Evolutionary conservation across 2,113 vertebrate species (phyloP).

Genomic region (Cyprinodon variegatus): DNA sequence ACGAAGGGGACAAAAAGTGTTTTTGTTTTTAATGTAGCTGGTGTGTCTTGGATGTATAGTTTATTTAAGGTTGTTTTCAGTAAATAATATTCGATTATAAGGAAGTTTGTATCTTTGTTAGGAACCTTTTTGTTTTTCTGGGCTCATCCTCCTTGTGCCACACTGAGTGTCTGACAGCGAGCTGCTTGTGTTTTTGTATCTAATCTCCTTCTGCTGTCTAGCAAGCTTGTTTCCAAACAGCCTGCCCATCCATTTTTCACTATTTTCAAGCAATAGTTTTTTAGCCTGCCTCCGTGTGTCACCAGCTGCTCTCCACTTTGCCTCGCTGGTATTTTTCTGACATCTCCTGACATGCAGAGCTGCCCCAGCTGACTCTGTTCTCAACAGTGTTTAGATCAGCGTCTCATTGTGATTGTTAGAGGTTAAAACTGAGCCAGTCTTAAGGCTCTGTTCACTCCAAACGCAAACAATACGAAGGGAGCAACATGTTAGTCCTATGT

Average conservation of each 20-base stretch:
- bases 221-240: constrained; percentile 18
- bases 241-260: constrained; percentile 5
- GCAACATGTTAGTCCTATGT: too few relatives aligned
- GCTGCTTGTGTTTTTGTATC: constrained; percentile 31
- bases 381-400: not conserved
- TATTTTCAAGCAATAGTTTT: constrained; percentile 21
- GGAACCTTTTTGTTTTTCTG: constrained; percentile 12
- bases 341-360: constrained; percentile 4
- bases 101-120: not conserved
- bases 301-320: constrained; percentile 19
- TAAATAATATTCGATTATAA: too few relatives aligned
- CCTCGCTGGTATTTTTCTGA: constrained; percentile 4
- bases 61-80: not conserved
- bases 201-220: constrained; percentile 33
- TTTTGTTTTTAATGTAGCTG: not conserved
- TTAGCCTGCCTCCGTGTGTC: constrained; percentile 11
- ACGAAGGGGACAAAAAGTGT: not conserved
- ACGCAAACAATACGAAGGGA: too few relatives aligned
- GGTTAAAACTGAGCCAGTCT: not conserved
- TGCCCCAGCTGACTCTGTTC: constrained; percentile 1
- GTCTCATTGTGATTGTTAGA: not conserved
- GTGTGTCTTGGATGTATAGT: not conserved
- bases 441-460: too few relatives aligned
- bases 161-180: constrained; percentile 35
- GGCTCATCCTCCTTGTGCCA: constrained; percentile 1